These are phyloP conservation scores for Encarsia formosa DNA, from an alignment of 2,888 invertebrate genomes.

Conservation along the genomic window DNA sequence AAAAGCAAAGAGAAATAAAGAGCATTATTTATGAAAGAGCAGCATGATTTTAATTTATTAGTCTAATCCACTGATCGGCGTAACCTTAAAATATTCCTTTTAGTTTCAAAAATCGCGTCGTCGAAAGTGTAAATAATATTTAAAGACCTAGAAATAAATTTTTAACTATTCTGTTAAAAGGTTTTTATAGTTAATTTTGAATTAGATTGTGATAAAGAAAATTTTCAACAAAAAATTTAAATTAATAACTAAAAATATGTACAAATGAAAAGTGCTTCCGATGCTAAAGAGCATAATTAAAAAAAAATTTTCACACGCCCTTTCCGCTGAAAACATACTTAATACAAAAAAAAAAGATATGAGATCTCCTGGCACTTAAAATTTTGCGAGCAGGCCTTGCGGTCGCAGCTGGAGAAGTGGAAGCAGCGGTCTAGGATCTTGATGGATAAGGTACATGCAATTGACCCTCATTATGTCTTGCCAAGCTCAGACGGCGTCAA, in stretches of 20 bases:
- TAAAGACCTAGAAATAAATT: conserved; percentile 3
- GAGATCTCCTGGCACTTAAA: conserved; percentile 38
- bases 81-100: conserved; percentile 10
- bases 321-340: conserved; percentile 24
- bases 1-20: conserved; percentile 23
- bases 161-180: no score
- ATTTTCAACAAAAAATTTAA: background rate
- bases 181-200: no score
- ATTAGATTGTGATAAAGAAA: background rate
- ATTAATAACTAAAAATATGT: conserved; percentile 30
- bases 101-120: background rate
- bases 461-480: conserved; percentile 71
- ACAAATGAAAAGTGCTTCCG: conserved; percentile 27
- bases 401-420: conserved; percentile 62
- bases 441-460: conserved; percentile 66
- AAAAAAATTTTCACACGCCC: conserved; percentile 16
- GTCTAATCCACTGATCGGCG: conserved; percentile 21
- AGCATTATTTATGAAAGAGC: conserved; percentile 18
- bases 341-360: conserved; percentile 38
- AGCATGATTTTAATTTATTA: background rate
- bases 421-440: conserved; percentile 70
- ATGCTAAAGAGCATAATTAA: conserved; percentile 19
- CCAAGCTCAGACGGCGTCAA: conserved; percentile 48
- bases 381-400: conserved; percentile 62
- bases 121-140: background rate